Conservation (phyloP, 2,888 invertebrate genomes). For the Psococerastis gibbosa region DNA sequence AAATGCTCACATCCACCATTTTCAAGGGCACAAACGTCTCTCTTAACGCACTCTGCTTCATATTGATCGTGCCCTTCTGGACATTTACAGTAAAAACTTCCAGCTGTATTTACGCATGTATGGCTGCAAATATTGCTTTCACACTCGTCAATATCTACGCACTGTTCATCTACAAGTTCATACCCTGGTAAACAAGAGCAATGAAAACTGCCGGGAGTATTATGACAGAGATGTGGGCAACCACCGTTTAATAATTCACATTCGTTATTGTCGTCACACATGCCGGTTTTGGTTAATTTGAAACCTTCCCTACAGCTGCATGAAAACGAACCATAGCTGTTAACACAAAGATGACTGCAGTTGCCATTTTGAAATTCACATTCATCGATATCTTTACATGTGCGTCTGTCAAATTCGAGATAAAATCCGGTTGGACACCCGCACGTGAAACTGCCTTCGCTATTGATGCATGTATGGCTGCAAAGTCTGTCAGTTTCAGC, state of each 20-base stretch:
- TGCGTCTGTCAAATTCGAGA: not conserved
- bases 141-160: not conserved
- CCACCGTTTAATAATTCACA: constrained; percentile 31
- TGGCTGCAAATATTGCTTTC: constrained; percentile 23
- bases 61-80: constrained; percentile 22
- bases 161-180: constrained; percentile 23
- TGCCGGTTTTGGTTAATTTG: constrained; percentile 17
- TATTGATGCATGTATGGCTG: constrained; percentile 24
- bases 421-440: constrained; percentile 14
- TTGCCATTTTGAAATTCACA: constrained; percentile 1
- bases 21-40: not conserved
- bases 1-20: constrained; percentile 26
- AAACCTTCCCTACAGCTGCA: constrained; percentile 19
- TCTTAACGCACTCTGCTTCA: not conserved
- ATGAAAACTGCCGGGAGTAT: constrained; percentile 29
- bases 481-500: constrained; percentile 20
- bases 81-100: constrained; percentile 37
- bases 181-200: constrained; percentile 35
- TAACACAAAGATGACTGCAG: constrained; percentile 9
- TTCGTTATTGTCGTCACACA: constrained; percentile 27
- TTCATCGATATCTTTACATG: constrained; percentile 11
- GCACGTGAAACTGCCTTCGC: constrained; percentile 23
- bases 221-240: constrained; percentile 32
- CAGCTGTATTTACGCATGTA: constrained; percentile 41
- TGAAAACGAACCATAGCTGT: constrained; percentile 12